Conservation (phyloP, 2,888 invertebrate species). For the Plagiodera versicolora region DNA sequence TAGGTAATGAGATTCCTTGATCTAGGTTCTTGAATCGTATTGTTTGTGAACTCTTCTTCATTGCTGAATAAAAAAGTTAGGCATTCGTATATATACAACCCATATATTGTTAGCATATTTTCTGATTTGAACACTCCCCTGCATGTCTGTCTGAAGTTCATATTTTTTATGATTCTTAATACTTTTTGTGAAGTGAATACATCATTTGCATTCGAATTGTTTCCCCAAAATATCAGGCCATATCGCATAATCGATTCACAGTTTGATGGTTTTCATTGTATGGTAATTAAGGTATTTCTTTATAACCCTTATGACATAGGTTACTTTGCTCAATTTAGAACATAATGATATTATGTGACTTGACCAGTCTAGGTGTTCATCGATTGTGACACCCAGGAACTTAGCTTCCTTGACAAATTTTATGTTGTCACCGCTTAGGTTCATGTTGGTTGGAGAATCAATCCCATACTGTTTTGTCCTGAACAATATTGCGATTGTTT, state of each 20-base stretch:
- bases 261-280: slow-evolving; percentile 3
- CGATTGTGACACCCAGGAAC: background rate
- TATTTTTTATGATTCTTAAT: background rate
- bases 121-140: background rate
- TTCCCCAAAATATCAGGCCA: background rate
- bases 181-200: slow-evolving; percentile 1
- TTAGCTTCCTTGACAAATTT: too few species aligned
- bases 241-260: background rate
- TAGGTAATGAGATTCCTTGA: background rate
- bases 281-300: background rate
- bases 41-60: background rate
- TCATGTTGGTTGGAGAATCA: background rate
- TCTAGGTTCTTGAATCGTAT: background rate
- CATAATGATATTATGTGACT: slow-evolving; percentile 1
- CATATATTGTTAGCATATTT: slow-evolving; percentile 1
- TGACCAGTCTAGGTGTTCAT: background rate
- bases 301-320: background rate
- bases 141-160: slow-evolving; percentile 3
- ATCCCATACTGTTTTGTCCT: background rate
- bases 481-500: too few species aligned
- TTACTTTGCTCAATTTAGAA: background rate
- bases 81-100: slow-evolving; percentile 2
- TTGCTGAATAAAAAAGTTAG: background rate
- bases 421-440: too few species aligned
- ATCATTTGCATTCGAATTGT: background rate